Percentiles rank a stretch among this genome's conserved stretches.
These are phyloP conservation scores for Carassius carassius DNA, from an alignment of 2,113 vertebrate genomes.

Conservation along the genomic window DNA sequence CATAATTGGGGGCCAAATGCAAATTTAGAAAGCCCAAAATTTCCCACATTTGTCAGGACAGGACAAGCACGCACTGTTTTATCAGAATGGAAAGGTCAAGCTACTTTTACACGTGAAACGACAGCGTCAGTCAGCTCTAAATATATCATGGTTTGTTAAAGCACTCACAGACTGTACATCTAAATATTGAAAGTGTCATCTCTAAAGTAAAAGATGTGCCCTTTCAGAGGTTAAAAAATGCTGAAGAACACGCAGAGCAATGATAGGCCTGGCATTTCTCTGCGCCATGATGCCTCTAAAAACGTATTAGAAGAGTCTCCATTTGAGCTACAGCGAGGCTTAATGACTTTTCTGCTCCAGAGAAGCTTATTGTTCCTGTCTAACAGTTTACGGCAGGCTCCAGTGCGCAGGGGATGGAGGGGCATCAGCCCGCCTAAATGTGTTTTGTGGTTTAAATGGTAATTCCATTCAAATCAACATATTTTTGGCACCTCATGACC, in stretches of 20 bases:
- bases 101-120: background rate
- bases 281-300: conserved; percentile 45
- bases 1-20: background rate
- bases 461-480: conserved; percentile 72
- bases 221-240: conserved; percentile 43
- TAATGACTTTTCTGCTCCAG: conserved; percentile 59
- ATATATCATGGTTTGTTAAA: conserved; percentile 21
- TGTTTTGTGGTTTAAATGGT: conserved; percentile 67
- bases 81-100: conserved; percentile 15
- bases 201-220: conserved; percentile 29
- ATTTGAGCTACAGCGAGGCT: conserved; percentile 48
- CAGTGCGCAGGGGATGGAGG: conserved; percentile 49
- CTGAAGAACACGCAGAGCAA: conserved; percentile 35
- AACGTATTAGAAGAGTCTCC: conserved; percentile 47
- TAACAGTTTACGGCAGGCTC: conserved; percentile 65
- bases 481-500: conserved; percentile 78
- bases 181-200: background rate
- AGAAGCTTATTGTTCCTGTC: conserved; percentile 69
- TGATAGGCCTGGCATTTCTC: conserved; percentile 52
- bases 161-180: background rate
- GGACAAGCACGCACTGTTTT: background rate
- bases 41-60: background rate
- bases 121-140: background rate
- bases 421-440: conserved; percentile 64
- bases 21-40: too few species aligned